Evolutionary conservation across 2,113 vertebrate species (phyloP), one percentile per base, ranked within the genome.

Genomic region (Notiomystis cincta): DNA sequence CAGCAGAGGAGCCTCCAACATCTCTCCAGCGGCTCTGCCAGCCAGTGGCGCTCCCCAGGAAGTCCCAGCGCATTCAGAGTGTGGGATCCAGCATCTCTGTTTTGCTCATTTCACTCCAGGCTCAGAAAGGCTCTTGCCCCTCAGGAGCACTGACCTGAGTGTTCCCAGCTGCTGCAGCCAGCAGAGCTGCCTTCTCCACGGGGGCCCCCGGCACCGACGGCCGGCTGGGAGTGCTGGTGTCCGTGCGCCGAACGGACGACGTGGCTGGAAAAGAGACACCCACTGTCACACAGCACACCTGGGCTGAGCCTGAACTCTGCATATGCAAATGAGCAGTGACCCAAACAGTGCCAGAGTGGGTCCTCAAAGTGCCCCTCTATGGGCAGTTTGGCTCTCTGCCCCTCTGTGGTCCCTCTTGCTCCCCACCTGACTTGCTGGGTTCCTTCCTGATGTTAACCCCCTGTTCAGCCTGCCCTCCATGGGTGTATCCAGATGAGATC

Each of bases 171-270:
- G 98, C 91, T 6, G 98, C 90, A 73, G 98, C 97, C 95, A 98
- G 98, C 95, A 98, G 95, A 13, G 97, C 80, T 6, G 97, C 95
- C 95, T 98, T 98, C 62, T 99, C 98, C 1, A 24, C 45, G 11
- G 90, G 92, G 4, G 82, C 97, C 2, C 97, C 64, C 0, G 97
- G 93, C n/a, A 92, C 97, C 0, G 98, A 87, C 3, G 98, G 98
- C 88, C 98, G 97, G 17, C 98, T 98, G 9, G 98, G 98, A 1
- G 98, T 99, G 97, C 98, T 98, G 92, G 98, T 96, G 62, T 99
- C 98, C 1, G 98, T 98, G 97, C 96, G 98, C 11, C 94, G 82
- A 44, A 96, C 89, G 13, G 98, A 98, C 1, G 98, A 98, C 1
- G 98, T 98, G 24, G 97, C 99, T 99, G 98, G 40, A 97, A 92